These are phyloP conservation scores for Cyprinus carpio DNA, from an alignment of 2,113 vertebrate species.

Conservation along the genomic window DNA sequence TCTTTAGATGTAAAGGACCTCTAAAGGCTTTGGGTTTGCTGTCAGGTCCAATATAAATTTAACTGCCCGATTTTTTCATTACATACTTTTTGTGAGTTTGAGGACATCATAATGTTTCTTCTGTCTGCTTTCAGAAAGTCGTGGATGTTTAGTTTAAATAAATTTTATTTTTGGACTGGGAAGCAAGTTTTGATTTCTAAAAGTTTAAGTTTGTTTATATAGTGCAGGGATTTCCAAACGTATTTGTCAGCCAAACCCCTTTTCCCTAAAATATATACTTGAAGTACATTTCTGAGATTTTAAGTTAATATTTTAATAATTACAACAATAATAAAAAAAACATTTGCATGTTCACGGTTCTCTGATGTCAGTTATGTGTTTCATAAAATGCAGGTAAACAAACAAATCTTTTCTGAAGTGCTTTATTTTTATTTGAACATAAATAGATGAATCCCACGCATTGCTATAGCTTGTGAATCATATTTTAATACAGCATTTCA, in stretches of 20 bases:
- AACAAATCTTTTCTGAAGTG: not conserved
- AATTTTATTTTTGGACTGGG: not conserved
- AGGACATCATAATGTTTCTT: not conserved
- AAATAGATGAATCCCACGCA: too few species aligned
- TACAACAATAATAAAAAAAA: not conserved
- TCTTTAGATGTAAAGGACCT: not conserved
- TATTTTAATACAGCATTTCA: too few species aligned
- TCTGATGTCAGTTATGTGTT: not conserved
- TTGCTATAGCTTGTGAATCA: too few species aligned
- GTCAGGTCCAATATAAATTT: too few species aligned
- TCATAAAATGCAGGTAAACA: not conserved
- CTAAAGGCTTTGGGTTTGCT: not conserved
- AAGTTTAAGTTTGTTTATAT: not conserved
- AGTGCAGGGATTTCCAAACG: not conserved
- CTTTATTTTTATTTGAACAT: not conserved
- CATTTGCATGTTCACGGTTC: not conserved
- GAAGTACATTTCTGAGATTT: not conserved
- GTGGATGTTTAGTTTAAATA: not conserved
- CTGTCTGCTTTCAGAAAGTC: not conserved
- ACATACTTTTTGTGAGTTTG: not conserved
- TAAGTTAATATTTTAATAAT: not conserved
- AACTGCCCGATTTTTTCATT: too few species aligned
- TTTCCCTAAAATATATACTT: not conserved
- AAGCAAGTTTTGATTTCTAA: not conserved
- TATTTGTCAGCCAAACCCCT: not conserved